These are phyloP conservation scores for Epinotia demarniana DNA, from an alignment of 2,888 invertebrate species.

Conservation along the genomic window DNA sequence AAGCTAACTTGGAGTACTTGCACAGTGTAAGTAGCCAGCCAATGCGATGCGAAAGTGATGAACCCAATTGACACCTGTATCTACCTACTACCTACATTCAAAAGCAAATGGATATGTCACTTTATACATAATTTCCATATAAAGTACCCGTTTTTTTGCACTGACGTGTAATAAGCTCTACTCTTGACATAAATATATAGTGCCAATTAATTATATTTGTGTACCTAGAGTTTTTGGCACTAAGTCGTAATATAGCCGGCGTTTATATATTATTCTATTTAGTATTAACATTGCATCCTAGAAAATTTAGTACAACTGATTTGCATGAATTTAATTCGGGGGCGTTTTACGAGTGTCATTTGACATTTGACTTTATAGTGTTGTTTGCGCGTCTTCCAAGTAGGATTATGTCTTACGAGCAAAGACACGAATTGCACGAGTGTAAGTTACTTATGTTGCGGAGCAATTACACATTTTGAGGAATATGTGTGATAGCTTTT, in stretches of 20 bases:
- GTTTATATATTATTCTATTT: slow-evolving; percentile 2
- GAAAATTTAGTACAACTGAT: slow-evolving; percentile 56
- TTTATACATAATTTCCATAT: too few relatives aligned
- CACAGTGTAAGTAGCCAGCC: too few relatives aligned
- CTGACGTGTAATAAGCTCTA: too few relatives aligned
- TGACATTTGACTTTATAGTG: slow-evolving; percentile 56
- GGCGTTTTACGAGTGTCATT: slow-evolving; percentile 63
- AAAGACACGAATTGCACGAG: neutral
- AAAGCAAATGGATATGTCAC: too few relatives aligned
- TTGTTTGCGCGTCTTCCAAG: slow-evolving; percentile 50
- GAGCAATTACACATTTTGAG: neutral
- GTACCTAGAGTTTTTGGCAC: neutral
- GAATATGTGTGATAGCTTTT: neutral
- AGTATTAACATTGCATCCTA: slow-evolving; percentile 32
- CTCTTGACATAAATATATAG: too few relatives aligned
- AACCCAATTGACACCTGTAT: neutral
- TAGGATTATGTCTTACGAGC: slow-evolving; percentile 19
- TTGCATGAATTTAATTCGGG: slow-evolving; percentile 68
- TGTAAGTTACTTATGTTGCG: neutral
- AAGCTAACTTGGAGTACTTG: too few relatives aligned
- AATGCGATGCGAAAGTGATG: neutral
- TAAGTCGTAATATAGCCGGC: neutral
- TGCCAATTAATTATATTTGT: too few relatives aligned
- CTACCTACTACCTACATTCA: neutral
- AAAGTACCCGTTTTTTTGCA: too few relatives aligned